Evolutionary conservation across 2,113 vertebrate genomes (phyloP), one percentile per base, ranked within the genome.

Genomic region (Cettia cetti): DNA sequence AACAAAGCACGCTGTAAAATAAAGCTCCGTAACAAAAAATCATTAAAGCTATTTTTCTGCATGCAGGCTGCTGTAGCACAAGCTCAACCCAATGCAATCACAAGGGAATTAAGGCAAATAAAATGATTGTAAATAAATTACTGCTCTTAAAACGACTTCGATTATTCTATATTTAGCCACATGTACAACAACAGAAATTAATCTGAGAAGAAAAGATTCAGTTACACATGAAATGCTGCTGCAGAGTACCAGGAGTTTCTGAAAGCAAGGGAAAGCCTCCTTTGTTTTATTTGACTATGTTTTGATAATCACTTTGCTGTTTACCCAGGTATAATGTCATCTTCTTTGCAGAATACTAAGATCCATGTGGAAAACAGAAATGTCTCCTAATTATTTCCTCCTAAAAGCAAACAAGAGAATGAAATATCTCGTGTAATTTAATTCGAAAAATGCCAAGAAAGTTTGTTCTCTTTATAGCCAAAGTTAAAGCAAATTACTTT

Each of bases 381-480:
- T 81, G 90, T 80, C 75, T 97, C 70, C 66, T 98, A 94, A 96
- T 97, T 96, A 96, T 97, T 97, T 97, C 93, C 80, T 88, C 91
- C 69, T 95, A 63, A 95, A 94, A 96, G 92, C 94, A 94, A 97
- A 96, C 90, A 97, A 86, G 59, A 92, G 77, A 96, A 95, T 74
- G 87, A 93, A 76, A 83, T 70, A 37, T 60, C 94, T 95, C 83
- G 81, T 96, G 92, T 96, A 97, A 97, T 95, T 97, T 93, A 97
- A 97, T 96, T 86, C 88, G 76, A 92, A 96, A 95, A 64, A 86
- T 82, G 45, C 57, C 70, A 92, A 61, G 76, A 82, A 97, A 75
- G 35, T 84, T 96, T 47, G 26, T 82, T 96, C 70, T 88, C 47
- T 84, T 93, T 74, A 66, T 45, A 90, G 52, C 18, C 56, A 59